These are phyloP conservation scores for Maniola jurtina DNA, from an alignment of 1,140 invertebrate species.

Conservation along the genomic window DNA sequence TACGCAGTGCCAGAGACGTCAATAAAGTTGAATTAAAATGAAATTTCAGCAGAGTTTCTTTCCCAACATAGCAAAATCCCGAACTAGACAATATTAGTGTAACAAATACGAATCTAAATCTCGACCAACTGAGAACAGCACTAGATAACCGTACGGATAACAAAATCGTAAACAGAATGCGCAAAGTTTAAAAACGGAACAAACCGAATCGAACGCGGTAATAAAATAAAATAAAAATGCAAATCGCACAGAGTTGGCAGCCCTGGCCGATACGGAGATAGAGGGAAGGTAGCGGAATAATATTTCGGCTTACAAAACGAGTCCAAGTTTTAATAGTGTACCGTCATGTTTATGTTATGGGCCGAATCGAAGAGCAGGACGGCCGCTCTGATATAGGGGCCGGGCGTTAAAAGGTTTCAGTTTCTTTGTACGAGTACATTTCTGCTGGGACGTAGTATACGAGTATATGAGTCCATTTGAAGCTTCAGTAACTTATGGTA, in stretches of 20 bases:
- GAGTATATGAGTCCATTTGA: neutral
- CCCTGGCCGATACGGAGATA: slow-evolving; percentile 63
- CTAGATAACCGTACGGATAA: slow-evolving; percentile 42
- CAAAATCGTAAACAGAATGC: slow-evolving; percentile 49
- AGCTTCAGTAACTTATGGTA: too few relatives aligned
- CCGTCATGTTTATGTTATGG: slow-evolving; percentile 74
- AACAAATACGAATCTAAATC: slow-evolving; percentile 38
- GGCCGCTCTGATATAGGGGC: slow-evolving; percentile 47
- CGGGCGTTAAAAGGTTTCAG: slow-evolving; percentile 44
- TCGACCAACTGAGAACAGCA: slow-evolving; percentile 39
- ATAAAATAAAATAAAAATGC: slow-evolving; percentile 70
- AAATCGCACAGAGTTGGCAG: slow-evolving; percentile 59
- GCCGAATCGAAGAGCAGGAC: slow-evolving; percentile 54
- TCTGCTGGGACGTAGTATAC: neutral
- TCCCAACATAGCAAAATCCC: neutral
- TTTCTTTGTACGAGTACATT: slow-evolving; percentile 22
- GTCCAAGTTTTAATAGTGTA: slow-evolving; percentile 77
- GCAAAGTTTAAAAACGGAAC: slow-evolving; percentile 47
- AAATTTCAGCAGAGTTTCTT: slow-evolving; percentile 9
- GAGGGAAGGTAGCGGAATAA: slow-evolving; percentile 71
- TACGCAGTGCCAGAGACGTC: neutral
- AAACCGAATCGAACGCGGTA: slow-evolving; percentile 44
- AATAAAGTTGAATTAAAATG: slow-evolving; percentile 14
- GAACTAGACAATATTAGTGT: slow-evolving; percentile 23
- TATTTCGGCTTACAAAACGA: slow-evolving; percentile 77